Conservation (phyloP, 2,113 vertebrate species). For the Mustela lutreola region DNA sequence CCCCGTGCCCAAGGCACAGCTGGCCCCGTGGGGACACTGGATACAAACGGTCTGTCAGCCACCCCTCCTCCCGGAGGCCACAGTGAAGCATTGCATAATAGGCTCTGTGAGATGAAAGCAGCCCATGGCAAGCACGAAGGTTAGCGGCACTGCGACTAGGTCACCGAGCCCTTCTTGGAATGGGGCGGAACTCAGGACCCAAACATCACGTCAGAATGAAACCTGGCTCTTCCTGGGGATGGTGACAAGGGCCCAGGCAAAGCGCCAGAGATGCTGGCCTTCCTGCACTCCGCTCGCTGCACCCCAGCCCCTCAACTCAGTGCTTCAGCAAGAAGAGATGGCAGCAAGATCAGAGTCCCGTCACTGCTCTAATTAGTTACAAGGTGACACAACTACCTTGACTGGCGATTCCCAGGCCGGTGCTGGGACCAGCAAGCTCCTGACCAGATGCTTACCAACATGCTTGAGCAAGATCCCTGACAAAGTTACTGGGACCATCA, state of each 20-base stretch:
- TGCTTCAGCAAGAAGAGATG: no score
- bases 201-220: neutral
- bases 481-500: neutral
- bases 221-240: neutral
- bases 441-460: neutral
- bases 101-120: neutral
- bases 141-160: neutral
- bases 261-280: neutral
- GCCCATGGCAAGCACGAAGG: neutral
- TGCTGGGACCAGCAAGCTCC: neutral
- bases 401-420: neutral
- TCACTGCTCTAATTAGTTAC: neutral
- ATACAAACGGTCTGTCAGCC: neutral
- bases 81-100: neutral
- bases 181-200: neutral
- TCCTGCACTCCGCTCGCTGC: neutral
- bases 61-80: neutral
- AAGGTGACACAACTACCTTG: neutral
- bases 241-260: neutral
- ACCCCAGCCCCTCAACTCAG: neutral
- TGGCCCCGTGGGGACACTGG: neutral
- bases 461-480: neutral
- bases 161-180: conserved; percentile 42
- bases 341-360: neutral
- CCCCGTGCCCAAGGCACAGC: neutral